phyloP scores from a whole-genome alignment of 2,888 invertebrate species.

The Dysmachus trigonus region DNA sequence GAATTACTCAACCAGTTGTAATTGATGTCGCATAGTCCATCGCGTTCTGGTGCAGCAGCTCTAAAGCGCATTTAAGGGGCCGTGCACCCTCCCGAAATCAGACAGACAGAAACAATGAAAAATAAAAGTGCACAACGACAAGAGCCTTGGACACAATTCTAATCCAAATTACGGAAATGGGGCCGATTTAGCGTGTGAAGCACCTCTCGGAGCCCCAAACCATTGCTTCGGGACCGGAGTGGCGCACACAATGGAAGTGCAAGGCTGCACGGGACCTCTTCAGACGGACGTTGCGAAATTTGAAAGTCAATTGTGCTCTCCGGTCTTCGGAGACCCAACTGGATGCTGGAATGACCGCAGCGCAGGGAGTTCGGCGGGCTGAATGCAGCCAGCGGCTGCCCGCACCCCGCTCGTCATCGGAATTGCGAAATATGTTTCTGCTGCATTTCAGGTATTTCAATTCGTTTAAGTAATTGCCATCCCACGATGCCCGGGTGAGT shows the following conservation, averaged over 20 bases:
- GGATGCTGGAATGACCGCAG: neutral
- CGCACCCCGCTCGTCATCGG: neutral
- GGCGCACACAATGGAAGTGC: neutral
- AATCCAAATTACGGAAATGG: neutral
- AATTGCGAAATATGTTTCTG: neutral
- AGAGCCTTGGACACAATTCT: neutral
- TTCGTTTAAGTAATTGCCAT: neutral
- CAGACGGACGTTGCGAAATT: neutral
- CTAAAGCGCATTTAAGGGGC: neutral
- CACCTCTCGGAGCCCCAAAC: neutral
- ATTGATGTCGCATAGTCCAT: neutral
- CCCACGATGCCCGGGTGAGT: neutral
- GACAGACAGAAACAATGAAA: neutral
- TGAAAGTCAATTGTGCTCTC: neutral
- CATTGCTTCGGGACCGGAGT: neutral
- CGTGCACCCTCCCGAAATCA: neutral
- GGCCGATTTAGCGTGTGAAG: neutral
- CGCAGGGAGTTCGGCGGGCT: neutral
- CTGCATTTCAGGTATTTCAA: neutral
- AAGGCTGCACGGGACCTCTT: neutral
- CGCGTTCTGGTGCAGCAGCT: neutral
- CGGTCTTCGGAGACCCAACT: neutral
- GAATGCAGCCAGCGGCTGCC: neutral
- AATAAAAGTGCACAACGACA: neutral
- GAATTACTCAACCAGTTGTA: neutral